Evolutionary conservation across 2,797 vertebrate genomes (phyloP), one percentile per base, ranked within the genome.

Genomic region (Enteromius paludinosus): DNA sequence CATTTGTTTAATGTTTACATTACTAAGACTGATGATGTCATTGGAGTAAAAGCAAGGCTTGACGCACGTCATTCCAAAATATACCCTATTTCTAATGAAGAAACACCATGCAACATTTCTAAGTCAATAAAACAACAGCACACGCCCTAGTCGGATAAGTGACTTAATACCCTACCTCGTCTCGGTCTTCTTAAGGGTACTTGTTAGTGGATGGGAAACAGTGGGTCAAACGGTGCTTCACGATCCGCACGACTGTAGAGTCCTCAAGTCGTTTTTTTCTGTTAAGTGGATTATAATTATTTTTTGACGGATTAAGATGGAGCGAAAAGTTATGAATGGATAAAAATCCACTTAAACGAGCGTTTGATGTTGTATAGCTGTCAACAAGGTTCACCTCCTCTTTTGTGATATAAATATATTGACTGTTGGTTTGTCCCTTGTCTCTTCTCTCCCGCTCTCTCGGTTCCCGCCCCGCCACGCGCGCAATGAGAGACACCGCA

Each of bases 391-490:
- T 49, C 23, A 56, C 78, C 65, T 70, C 17, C 12, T 47, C 18
- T 45, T 81, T 41, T 54, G 33, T 52, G 69, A 28, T 64, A 52
- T 65, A 54, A 41, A 52, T 74, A 35, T 47, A 54, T 65, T 43
- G 69, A 81, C 56, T 52, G 69, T 49, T 73, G 69, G 56, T 33
- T 41, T 73, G 79, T 74, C 69, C 69, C 69, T 54, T 59, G 78
- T 68, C 66, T 79, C 70, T 65, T 20, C 59, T 78, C 78, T 81
- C 72, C 11, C 70, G 41, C 74, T 15, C 69, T 47, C 43, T 78
- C 62, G 73, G 75, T 79, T 66, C 70, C 83, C 80, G 76, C 83
- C 83, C 82, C 49, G 61, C 70, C 59, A 74, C 61, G 52, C 54
- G 75, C 73, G 75, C 81, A 83, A 35, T n/a, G 86, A 81, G 45